These are phyloP conservation scores for Odocoileus hemionus DNA, from an alignment of 2,113 vertebrate species.

Conservation along the genomic window DNA sequence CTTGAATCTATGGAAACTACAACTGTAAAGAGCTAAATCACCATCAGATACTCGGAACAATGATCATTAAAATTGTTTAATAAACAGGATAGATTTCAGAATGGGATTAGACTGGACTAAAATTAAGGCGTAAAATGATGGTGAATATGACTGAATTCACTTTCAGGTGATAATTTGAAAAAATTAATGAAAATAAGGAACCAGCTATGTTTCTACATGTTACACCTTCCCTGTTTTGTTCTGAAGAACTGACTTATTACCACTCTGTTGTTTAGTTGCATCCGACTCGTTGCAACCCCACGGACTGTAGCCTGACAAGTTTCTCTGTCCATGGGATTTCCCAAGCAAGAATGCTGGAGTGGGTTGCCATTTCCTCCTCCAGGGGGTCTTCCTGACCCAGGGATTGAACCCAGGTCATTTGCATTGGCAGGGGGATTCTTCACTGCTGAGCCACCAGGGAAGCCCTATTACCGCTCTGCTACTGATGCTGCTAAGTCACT, in stretches of 20 bases:
- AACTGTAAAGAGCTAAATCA: neutral
- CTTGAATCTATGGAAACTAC: neutral
- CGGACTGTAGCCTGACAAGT: neutral
- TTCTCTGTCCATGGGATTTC: neutral
- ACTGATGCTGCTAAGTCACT: too few relatives aligned
- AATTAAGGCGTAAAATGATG: neutral
- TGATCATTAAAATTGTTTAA: neutral
- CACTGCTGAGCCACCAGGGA: neutral
- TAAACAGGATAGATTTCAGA: neutral
- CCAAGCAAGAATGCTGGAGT: neutral
- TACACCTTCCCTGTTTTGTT: neutral
- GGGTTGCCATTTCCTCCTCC: neutral
- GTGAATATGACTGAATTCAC: neutral
- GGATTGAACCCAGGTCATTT: neutral
- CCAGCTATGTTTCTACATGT: neutral
- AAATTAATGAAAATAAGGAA: neutral
- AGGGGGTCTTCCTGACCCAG: neutral
- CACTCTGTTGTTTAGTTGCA: neutral
- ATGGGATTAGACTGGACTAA: neutral
- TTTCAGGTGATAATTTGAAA: neutral
- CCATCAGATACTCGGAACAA: rapidly evolving
- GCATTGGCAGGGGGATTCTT: neutral
- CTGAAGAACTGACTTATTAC: neutral
- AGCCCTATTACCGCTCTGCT: neutral
- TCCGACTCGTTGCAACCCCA: rapidly evolving